phyloP scores from a whole-genome alignment of 1,140 invertebrate genomes.

The Bradysia coprophila region DNA sequence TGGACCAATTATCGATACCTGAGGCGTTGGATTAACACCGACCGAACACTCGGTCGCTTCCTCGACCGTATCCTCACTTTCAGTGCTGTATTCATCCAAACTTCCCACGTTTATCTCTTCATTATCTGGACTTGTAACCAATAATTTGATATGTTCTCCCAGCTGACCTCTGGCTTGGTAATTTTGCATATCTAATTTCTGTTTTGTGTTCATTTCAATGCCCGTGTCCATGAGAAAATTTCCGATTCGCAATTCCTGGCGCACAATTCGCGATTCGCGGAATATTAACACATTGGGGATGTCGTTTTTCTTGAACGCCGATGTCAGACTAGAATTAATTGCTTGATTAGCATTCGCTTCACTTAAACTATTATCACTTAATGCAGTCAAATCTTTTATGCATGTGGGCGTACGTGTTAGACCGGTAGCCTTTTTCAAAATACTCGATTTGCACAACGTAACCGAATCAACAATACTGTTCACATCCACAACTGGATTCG shows the following conservation, averaged over 20 bases:
- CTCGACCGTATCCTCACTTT: too few relatives aligned
- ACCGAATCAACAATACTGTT: conserved; percentile 8
- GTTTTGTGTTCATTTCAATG: conserved; percentile 17
- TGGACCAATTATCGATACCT: too few relatives aligned
- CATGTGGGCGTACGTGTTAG: neutral
- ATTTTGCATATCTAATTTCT: conserved; percentile 5
- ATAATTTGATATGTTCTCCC: conserved; percentile 6
- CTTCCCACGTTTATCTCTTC: conserved; percentile 1
- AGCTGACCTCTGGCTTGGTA: neutral
- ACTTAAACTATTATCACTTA: neutral
- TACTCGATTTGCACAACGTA: neutral
- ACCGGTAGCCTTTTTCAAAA: neutral
- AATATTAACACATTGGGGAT: conserved; percentile 22
- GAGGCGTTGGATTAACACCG: too few relatives aligned
- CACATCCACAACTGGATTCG: neutral
- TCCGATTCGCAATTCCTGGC: conserved; percentile 22
- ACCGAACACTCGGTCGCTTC: too few relatives aligned
- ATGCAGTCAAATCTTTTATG: neutral
- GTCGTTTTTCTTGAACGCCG: conserved; percentile 10
- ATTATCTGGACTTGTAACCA: conserved; percentile 20
- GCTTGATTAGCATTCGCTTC: neutral
- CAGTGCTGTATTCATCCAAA: too few relatives aligned
- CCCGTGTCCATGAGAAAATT: conserved; percentile 23
- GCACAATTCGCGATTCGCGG: conserved; percentile 21
- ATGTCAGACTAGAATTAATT: neutral